Percentiles rank a stretch among this genome's conserved stretches.
Conservation (phyloP, 2,888 invertebrate species). For the Drosophila pseudotalamancana region DNA sequence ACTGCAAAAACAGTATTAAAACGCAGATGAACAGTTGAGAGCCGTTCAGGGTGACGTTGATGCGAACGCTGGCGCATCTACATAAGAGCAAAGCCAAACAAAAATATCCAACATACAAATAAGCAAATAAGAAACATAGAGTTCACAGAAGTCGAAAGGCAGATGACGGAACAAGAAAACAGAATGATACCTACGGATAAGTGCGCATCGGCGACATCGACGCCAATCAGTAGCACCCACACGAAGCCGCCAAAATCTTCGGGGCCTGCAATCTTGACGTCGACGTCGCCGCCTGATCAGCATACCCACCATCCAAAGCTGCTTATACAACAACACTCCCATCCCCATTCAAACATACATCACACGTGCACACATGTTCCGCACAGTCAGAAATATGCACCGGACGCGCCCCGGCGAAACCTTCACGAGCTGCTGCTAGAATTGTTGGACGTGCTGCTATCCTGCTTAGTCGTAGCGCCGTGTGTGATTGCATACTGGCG, state of each 20-base stretch:
- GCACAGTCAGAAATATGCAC: conserved; percentile 40
- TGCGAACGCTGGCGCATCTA: conserved; percentile 13
- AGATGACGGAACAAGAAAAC: conserved; percentile 8
- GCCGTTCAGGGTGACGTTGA: conserved; percentile 28
- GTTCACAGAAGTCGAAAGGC: neutral
- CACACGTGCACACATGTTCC: conserved; percentile 37
- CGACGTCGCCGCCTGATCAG: neutral
- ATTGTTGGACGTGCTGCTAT: conserved; percentile 89
- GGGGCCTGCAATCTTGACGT: conserved; percentile 34
- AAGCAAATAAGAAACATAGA: conserved; percentile 26
- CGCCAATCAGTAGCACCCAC: conserved; percentile 51
- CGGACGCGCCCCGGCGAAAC: conserved; percentile 64
- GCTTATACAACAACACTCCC: conserved; percentile 17
- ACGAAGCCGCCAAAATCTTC: conserved; percentile 42
- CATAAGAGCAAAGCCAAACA: conserved; percentile 17
- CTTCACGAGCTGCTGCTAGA: conserved; percentile 85
- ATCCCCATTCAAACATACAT: conserved; percentile 26
- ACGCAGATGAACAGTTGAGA: conserved; percentile 54
- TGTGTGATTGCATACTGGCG: conserved; percentile 94
- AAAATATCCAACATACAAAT: conserved; percentile 14
- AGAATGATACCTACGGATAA: conserved; percentile 62
- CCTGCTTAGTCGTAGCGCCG: conserved; percentile 90
- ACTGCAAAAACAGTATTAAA: conserved; percentile 59
- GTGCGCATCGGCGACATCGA: conserved; percentile 37
- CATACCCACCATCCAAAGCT: conserved; percentile 21